Percentiles rank a stretch among this genome's conserved stretches.
Conservation (phyloP, 2,888 invertebrate species). For the Dromius quadrimaculatus region DNA sequence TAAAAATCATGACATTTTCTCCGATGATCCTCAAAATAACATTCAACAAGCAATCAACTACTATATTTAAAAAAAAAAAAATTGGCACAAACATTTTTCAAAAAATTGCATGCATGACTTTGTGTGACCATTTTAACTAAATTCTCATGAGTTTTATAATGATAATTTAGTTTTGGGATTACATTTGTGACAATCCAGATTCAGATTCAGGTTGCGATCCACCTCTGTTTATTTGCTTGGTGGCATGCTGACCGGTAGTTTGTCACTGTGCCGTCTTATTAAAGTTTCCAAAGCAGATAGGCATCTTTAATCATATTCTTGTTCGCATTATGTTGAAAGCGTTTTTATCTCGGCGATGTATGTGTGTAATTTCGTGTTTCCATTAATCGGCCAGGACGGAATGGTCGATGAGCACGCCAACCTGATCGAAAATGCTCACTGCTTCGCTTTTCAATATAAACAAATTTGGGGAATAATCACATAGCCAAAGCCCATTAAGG, state of each 20-base stretch:
- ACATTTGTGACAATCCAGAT: too few relatives aligned
- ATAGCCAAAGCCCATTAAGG: neutral
- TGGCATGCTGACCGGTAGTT: slow-evolving; percentile 63
- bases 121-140: too few relatives aligned
- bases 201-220: too few relatives aligned
- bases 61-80: too few relatives aligned
- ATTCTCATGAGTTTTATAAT: too few relatives aligned
- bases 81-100: too few relatives aligned
- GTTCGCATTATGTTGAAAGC: slow-evolving; percentile 61
- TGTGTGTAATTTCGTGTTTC: slow-evolving; percentile 62
- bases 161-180: too few relatives aligned
- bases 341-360: slow-evolving; percentile 59
- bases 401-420: slow-evolving; percentile 43
- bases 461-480: slow-evolving; percentile 7
- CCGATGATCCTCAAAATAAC: too few relatives aligned
- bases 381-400: slow-evolving; percentile 55
- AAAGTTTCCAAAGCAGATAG: slow-evolving; percentile 66
- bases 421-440: slow-evolving; percentile 4
- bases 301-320: slow-evolving; percentile 67
- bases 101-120: too few relatives aligned
- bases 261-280: slow-evolving; percentile 64
- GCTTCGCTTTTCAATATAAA: slow-evolving; percentile 22
- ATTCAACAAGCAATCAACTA: too few relatives aligned
- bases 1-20: too few relatives aligned
- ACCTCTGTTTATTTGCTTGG: too few relatives aligned